phyloP scores from a whole-genome alignment of 92 coral and sea anemone genomes.

The Ricordea florida region DNA sequence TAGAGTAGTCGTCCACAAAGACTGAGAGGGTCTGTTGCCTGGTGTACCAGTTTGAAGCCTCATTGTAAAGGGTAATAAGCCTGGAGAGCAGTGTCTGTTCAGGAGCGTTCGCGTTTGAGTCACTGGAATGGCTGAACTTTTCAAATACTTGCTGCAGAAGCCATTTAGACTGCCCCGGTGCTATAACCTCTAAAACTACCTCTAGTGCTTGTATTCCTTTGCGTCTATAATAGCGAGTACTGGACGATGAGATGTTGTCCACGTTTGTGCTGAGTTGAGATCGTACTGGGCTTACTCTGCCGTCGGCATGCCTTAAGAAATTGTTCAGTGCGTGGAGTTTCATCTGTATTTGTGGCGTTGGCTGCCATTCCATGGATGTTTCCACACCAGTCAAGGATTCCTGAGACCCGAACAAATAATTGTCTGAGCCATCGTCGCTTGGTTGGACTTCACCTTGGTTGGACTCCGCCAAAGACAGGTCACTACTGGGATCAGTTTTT shows the following conservation, averaged over 20 bases:
- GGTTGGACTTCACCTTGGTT: too few relatives aligned
- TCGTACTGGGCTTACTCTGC: constrained; percentile 17
- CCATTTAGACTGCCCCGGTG: constrained; percentile 33
- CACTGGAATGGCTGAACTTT: constrained; percentile 5
- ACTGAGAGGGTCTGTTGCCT: constrained; percentile 29
- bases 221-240: constrained; percentile 13
- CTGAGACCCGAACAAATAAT: constrained; percentile 3
- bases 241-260: constrained; percentile 14
- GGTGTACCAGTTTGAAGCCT: constrained; percentile 15
- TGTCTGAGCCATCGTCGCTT: not conserved
- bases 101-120: constrained; percentile 1
- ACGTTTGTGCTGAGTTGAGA: constrained; percentile 14
- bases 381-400: not conserved
- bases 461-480: too few relatives aligned
- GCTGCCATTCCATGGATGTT: constrained; percentile 42
- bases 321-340: constrained; percentile 13
- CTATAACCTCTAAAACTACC: constrained; percentile 9
- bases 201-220: constrained; percentile 28
- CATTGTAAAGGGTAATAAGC: not conserved
- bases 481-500: too few relatives aligned
- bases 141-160: constrained; percentile 29
- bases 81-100: constrained; percentile 11
- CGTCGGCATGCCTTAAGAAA: constrained; percentile 12
- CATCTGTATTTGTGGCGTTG: constrained; percentile 38
- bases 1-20: constrained; percentile 38